Percentiles rank a stretch among this genome's conserved stretches.
Evolutionary conservation across 53 echinoderm and acorn worm genomes (phyloP).

Genomic region (Hippasteria phrygiana): DNA sequence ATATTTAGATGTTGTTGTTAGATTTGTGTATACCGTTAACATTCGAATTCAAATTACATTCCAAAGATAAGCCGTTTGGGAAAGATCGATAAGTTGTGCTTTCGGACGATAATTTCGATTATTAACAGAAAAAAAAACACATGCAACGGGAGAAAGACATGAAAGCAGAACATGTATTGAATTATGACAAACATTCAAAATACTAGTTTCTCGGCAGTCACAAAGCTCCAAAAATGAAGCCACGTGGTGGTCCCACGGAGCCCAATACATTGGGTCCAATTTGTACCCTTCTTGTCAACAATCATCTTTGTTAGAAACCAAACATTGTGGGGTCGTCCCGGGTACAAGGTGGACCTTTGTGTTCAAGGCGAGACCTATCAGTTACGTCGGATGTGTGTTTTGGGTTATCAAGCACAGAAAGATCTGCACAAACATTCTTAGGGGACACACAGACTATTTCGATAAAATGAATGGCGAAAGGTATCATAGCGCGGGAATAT

Average conservation of each 20-base stretch:
- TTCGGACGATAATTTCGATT: too few relatives aligned
- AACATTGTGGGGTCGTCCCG: background rate
- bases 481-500: background rate
- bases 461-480: background rate
- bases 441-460: background rate
- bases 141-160: too few relatives aligned
- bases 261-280: background rate
- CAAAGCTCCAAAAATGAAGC: background rate
- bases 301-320: background rate
- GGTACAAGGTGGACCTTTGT: slow-evolving; percentile 11
- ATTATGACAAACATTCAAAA: too few relatives aligned
- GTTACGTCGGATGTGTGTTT: slow-evolving; percentile 24
- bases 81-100: too few relatives aligned
- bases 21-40: too few relatives aligned
- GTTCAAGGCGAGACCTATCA: background rate
- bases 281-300: background rate
- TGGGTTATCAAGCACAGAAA: slow-evolving; percentile 1
- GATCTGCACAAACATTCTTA: background rate
- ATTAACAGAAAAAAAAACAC: too few relatives aligned
- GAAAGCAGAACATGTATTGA: too few relatives aligned
- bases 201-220: background rate
- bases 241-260: background rate
- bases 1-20: too few relatives aligned
- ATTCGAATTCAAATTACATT: too few relatives aligned
- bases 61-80: too few relatives aligned